Base-by-base conservation (phyloP, 2,888 invertebrate genomes). In the Ochropacha duplaris region DNA sequence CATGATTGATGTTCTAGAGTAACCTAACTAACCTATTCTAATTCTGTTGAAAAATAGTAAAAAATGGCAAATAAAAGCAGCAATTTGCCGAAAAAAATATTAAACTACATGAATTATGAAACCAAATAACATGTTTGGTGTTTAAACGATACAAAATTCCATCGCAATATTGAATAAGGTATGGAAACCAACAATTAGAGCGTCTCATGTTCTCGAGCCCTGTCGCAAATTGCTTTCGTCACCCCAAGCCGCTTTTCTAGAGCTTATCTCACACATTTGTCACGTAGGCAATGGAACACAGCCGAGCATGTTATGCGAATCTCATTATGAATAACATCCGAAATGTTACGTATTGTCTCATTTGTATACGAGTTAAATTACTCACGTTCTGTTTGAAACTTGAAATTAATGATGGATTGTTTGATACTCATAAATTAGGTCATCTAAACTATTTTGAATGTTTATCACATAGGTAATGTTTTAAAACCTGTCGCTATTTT, bases 221-320 rank as follows among this genome's bases (percentile, higher is more conserved):
- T 16, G 16, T 44, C 19, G 16, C 19, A 44, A 44, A 44, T 44
- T 44, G 44, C 16, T 44, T 2, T 44, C 19, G 19, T 44, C 19
- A 44, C 44, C 16, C 19, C 44, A 19, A 44, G 44, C 44, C 44
- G 31, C 52, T 52, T 52, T n/a, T 22, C 31, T 22, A 22, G 52
- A 16, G 28, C 28, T 16, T 28, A 51, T 51, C 31, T 19, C 31
- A 11, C 52, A 52, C 31, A 52, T 31, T 22, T 31, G 52, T 34
- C 52, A 52, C 52, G 52, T 52, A 52, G 26, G 51, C 28, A 5
- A 44, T 44, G 19, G 31, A 4, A 12, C 22, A 52, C 52, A 34
- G 52, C 34, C 31, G 31, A 31, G 52, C 31, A 16, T 16, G 16
- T 16, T 1, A 19, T 44, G 19, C 44, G 16, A 19, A 44, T 44